phyloP scores from a whole-genome alignment of 2,113 vertebrate species.

The Maccullochella peelii region DNA sequence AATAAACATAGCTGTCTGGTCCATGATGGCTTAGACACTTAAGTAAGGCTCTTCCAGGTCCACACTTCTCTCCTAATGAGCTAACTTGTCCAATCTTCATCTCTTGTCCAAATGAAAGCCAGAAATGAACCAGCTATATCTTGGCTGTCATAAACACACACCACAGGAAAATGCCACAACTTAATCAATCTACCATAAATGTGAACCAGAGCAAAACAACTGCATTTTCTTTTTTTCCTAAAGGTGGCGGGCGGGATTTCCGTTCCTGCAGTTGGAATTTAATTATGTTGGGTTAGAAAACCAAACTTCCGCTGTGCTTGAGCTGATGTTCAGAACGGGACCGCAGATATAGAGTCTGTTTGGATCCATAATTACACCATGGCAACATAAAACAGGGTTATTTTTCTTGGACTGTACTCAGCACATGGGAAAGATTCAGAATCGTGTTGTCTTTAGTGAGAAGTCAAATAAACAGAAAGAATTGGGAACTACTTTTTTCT shows the following conservation, averaged over 20 bases:
- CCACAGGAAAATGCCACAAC: constrained; percentile 54
- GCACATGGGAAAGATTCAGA: constrained; percentile 74
- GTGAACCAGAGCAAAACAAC: constrained; percentile 52
- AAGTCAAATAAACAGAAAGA: constrained; percentile 72
- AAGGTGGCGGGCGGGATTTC: constrained; percentile 43
- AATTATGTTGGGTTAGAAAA: constrained; percentile 74
- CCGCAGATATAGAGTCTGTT: constrained; percentile 68
- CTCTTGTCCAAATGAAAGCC: constrained; percentile 20
- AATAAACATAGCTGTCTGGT: neutral
- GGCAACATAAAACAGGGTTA: constrained; percentile 65
- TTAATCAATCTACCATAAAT: constrained; percentile 24
- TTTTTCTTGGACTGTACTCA: constrained; percentile 74
- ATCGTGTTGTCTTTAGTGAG: constrained; percentile 65
- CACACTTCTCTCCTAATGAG: constrained; percentile 33
- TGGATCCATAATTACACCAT: constrained; percentile 78
- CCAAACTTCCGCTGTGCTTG: constrained; percentile 73
- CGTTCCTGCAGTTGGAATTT: constrained; percentile 67
- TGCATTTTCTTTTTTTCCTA: constrained; percentile 2
- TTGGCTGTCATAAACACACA: constrained; percentile 56
- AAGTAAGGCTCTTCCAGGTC: neutral
- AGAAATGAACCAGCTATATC: constrained; percentile 49
- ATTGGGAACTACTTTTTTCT: constrained; percentile 38
- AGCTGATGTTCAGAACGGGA: constrained; percentile 71
- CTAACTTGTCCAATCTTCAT: constrained; percentile 26
- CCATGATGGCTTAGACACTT: neutral